Conservation (phyloP, 2,888 invertebrate genomes). For the Dorcus parallelipipedus region DNA sequence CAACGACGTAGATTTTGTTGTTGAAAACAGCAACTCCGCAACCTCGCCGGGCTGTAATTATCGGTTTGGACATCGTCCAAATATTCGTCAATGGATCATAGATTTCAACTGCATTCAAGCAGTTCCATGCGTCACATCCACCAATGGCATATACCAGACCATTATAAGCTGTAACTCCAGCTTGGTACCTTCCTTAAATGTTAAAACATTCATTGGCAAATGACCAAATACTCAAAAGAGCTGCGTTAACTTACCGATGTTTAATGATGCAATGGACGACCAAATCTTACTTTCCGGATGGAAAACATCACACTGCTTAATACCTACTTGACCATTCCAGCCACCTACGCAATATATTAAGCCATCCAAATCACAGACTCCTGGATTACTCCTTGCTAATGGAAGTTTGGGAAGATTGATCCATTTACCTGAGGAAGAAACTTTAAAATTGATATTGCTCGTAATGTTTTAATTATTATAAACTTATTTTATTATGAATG, state of each 20-base stretch:
- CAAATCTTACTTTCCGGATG: slow-evolving; percentile 61
- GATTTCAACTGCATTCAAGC: slow-evolving; percentile 66
- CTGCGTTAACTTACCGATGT: slow-evolving; percentile 52
- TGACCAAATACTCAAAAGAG: not conserved
- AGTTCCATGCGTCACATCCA: slow-evolving; percentile 87
- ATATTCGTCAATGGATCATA: slow-evolving; percentile 61
- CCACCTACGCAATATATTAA: slow-evolving; percentile 77
- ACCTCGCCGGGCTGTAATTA: slow-evolving; percentile 71
- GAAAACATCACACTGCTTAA: slow-evolving; percentile 72
- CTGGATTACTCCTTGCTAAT: slow-evolving; percentile 66
- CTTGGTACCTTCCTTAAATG: slow-evolving; percentile 69
- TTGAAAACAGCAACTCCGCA: slow-evolving; percentile 71
- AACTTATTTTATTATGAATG: not conserved
- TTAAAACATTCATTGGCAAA: slow-evolving; percentile 3
- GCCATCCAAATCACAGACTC: slow-evolving; percentile 62
- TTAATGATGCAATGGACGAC: slow-evolving; percentile 66
- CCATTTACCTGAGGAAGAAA: slow-evolving; percentile 37
- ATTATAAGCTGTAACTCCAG: slow-evolving; percentile 67
- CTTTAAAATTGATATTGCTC: not conserved
- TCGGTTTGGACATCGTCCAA: slow-evolving; percentile 58
- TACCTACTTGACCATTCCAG: slow-evolving; percentile 68
- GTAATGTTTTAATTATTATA: not conserved
- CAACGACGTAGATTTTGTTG: slow-evolving; percentile 59
- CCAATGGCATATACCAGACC: slow-evolving; percentile 76
- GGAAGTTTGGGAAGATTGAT: slow-evolving; percentile 53